Evolutionary conservation across 2,113 vertebrate genomes (phyloP).

Genomic region (Ifrita kowaldi): DNA sequence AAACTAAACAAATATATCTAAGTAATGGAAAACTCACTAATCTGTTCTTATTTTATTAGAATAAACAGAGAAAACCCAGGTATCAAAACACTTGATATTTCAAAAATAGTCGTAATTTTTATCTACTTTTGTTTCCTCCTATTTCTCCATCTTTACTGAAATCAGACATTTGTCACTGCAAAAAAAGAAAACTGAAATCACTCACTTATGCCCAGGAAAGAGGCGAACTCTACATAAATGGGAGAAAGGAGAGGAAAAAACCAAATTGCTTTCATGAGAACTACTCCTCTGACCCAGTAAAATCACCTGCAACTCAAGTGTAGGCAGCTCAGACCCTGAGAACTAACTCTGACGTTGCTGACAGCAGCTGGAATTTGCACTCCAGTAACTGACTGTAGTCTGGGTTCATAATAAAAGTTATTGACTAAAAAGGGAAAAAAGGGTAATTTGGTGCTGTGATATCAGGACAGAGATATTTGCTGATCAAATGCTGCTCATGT

Average conservation of each 20-base stretch:
- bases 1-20: neutral
- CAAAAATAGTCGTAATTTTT: neutral
- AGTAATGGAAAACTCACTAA: neutral
- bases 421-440: neutral
- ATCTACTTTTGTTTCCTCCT: neutral
- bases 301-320: neutral
- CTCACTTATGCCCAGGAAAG: neutral
- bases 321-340: neutral
- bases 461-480: neutral
- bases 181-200: neutral
- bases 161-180: neutral
- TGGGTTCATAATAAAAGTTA: neutral
- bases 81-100: neutral
- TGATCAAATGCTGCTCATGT: neutral
- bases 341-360: neutral
- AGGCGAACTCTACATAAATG: accelerated
- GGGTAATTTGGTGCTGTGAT: neutral
- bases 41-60: neutral
- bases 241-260: neutral
- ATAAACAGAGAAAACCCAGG: neutral
- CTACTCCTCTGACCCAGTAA: neutral
- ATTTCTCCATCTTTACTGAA: neutral
- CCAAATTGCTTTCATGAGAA: neutral
- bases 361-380: neutral
- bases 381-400: neutral